A percentile compares a stretch with the other conserved stretches of the same genome.
phyloP scores from a whole-genome alignment of 2,797 vertebrate species.

The Smutsia gigantea region DNA sequence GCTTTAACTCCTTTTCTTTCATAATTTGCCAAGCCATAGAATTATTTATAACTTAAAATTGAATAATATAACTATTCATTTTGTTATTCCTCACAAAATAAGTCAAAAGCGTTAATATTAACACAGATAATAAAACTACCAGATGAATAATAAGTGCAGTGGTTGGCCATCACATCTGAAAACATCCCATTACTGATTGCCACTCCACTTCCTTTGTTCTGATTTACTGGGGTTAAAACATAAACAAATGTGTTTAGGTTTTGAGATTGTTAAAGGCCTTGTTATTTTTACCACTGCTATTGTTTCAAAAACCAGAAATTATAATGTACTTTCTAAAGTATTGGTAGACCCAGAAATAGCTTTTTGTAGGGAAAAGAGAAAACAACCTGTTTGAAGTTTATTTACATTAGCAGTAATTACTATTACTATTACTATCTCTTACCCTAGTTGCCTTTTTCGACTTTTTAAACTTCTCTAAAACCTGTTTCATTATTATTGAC shows the following conservation, averaged over 20 bases:
- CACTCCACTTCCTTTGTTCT: background rate
- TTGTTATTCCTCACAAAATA: background rate
- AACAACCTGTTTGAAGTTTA: background rate
- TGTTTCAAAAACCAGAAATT: conserved; percentile 22
- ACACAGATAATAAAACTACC: background rate
- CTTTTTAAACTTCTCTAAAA: background rate
- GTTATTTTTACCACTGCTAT: background rate
- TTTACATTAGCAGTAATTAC: background rate
- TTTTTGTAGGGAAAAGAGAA: background rate
- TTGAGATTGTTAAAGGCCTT: background rate
- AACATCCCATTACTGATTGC: background rate
- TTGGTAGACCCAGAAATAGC: background rate
- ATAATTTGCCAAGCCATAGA: background rate
- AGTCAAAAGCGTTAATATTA: background rate
- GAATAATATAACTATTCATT: background rate
- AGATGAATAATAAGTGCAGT: background rate
- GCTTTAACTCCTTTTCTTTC: background rate
- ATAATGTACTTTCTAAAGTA: background rate
- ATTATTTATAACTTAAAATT: background rate
- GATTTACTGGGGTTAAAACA: background rate
- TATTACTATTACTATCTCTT: background rate
- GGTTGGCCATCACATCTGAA: background rate
- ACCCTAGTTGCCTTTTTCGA: background rate
- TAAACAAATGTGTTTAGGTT: background rate
- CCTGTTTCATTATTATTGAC: background rate